These are phyloP conservation scores for Brevimyrus niger DNA, from an alignment of 2,113 vertebrate species.

Conservation along the genomic window DNA sequence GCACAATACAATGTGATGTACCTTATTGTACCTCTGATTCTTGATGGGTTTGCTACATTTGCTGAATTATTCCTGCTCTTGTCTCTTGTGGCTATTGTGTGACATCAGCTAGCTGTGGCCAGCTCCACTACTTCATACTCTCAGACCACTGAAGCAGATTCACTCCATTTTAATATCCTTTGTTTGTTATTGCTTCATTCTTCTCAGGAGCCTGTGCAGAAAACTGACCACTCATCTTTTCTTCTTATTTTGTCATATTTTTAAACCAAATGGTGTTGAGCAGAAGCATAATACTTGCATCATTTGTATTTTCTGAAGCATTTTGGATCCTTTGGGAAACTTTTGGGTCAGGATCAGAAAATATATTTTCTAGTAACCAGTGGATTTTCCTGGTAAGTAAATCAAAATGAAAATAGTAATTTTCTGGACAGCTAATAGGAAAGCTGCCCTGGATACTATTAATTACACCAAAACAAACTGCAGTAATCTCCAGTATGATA, in stretches of 20 bases:
- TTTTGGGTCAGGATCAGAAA: neutral
- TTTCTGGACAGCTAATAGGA: neutral
- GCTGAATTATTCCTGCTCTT: neutral
- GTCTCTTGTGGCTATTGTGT: neutral
- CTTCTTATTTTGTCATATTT: neutral
- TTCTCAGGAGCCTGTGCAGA: neutral
- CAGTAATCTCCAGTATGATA: neutral
- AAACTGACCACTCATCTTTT: neutral
- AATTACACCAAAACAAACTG: neutral
- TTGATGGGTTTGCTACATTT: neutral
- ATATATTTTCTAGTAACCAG: neutral
- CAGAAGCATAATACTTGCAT: neutral
- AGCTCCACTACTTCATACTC: neutral
- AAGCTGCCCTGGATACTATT: neutral
- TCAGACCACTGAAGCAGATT: neutral
- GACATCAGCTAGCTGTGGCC: neutral
- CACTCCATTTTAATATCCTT: neutral
- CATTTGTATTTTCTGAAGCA: neutral
- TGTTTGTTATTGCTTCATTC: neutral
- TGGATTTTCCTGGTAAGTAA: neutral
- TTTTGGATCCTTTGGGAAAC: neutral
- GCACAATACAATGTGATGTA: neutral
- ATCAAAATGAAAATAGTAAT: neutral
- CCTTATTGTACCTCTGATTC: neutral
- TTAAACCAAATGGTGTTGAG: neutral